These are phyloP conservation scores for Mamestra configurata DNA, from an alignment of 1,140 invertebrate species.

Conservation along the genomic window DNA sequence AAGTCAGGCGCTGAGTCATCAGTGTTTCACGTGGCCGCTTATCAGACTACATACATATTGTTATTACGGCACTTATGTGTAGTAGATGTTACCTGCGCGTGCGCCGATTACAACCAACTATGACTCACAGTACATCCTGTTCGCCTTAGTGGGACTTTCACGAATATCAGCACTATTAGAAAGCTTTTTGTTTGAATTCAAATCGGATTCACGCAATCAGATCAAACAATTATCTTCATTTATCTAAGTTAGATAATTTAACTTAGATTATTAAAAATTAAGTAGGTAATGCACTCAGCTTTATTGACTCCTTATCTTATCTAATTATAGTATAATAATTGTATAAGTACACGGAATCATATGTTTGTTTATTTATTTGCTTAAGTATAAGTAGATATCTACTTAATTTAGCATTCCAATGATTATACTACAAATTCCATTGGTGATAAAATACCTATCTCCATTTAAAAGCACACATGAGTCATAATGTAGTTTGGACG, in stretches of 20 bases:
- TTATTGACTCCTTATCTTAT: conserved; percentile 34
- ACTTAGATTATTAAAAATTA: conserved; percentile 29
- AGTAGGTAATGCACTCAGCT: conserved; percentile 46
- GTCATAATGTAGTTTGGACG: conserved; percentile 54
- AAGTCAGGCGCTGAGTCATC: conserved; percentile 68
- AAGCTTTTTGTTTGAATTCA: conserved; percentile 54
- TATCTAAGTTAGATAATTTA: conserved; percentile 28
- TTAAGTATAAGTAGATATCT: conserved; percentile 28
- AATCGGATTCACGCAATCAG: background rate
- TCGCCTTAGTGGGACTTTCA: conserved; percentile 80
- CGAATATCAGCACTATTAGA: conserved; percentile 64
- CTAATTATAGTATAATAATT: conserved; percentile 43
- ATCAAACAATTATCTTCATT: conserved; percentile 2
- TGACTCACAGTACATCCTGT: conserved; percentile 81
- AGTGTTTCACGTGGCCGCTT: conserved; percentile 78
- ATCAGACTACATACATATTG: conserved; percentile 70
- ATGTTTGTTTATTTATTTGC: conserved; percentile 53
- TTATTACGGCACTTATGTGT: conserved; percentile 66
- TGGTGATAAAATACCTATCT: conserved; percentile 59
- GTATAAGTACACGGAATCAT: conserved; percentile 41
- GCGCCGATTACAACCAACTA: conserved; percentile 70
- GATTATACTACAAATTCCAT: conserved; percentile 57
- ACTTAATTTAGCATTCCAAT: conserved; percentile 54
- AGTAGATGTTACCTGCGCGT: conserved; percentile 80
- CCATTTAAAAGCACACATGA: conserved; percentile 58